Evolutionary conservation across 2,797 vertebrate species (phyloP), one percentile per base, ranked within the genome.

Genomic region (Notoglanidium macrostoma): DNA sequence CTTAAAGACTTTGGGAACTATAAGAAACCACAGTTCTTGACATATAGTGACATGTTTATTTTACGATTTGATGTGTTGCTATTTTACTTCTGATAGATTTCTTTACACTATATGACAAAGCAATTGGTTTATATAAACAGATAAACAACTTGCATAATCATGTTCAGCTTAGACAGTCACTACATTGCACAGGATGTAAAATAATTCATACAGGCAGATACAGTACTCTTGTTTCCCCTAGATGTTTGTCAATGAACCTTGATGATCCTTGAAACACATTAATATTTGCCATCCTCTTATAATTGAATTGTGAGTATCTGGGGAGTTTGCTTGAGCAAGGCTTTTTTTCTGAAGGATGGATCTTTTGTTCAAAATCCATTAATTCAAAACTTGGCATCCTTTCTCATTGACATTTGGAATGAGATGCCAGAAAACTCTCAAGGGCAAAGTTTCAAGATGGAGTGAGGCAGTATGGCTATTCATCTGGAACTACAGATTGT

Each of bases 401-500:
- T 80, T 88, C 86, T 67, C 78, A 87, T 23, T 90, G 89, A 88
- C 88, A 89, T 90, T 86, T 89, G 61, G 26, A 82, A 82, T 87
- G 32, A 88, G 78, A 67, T 87, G 87, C 88, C 88, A 84, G 84
- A 83, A 89, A 90, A 90, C 87, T 81, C 88, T 87, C 88, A 90
- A 91, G 91, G 88, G 84, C 89, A 90, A 91, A 86, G 77, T 21
- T 68, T 79, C 70, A 87, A 85, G 85, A 83, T 72, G 76, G 83
- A 74, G 44, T 82, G 78, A 23, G 44, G 84, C 61, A 35, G 65
- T 84, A 85, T 19, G 8, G 76, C 76, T 26, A 85, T 72, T 88
- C 65, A 87, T 89, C 86, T 84, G 83, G 77, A 84, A 57, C 61
- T 80, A 83, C 68, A 81, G 67, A 86, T 83, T 84, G 80, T 89